Percentiles rank a stretch among this genome's conserved stretches.
These are phyloP conservation scores for Synanthedon formicaeformis DNA, from an alignment of 2,888 invertebrate species.

Conservation along the genomic window DNA sequence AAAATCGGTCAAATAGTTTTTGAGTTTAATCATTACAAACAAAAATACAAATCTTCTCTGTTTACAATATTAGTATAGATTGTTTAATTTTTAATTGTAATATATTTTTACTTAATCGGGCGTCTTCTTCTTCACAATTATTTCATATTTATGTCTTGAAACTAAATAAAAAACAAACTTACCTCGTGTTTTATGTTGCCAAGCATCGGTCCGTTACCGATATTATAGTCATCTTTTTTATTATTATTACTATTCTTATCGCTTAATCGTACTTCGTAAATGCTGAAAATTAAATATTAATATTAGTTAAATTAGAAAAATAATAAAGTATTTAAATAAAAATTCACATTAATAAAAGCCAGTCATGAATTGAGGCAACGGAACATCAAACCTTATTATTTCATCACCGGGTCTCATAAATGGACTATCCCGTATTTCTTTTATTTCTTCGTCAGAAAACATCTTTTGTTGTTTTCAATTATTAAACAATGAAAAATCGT, in stretches of 20 bases:
- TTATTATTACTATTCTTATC: constrained; percentile 56
- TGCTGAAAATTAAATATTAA: constrained; percentile 31
- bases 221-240: constrained; percentile 27
- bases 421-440: constrained; percentile 49
- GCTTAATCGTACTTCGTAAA: constrained; percentile 54
- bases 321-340: constrained; percentile 19
- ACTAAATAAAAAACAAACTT: not conserved
- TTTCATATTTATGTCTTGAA: not conserved
- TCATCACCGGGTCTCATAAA: constrained; percentile 56
- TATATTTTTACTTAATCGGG: too few species aligned
- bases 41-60: too few species aligned
- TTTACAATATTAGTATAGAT: not conserved
- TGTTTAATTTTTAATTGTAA: too few species aligned
- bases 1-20: not conserved
- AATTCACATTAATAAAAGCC: constrained; percentile 6
- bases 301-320: constrained; percentile 15
- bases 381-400: constrained; percentile 54
- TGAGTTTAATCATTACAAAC: not conserved
- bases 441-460: constrained; percentile 66
- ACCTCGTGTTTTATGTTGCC: not conserved
- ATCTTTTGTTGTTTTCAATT: constrained; percentile 65
- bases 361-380: constrained; percentile 23
- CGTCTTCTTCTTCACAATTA: not conserved
- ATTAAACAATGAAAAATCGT: constrained; percentile 50
- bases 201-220: not conserved